Base-by-base conservation (phyloP, 2,113 vertebrate genomes). In the Tragelaphus scriptus region DNA sequence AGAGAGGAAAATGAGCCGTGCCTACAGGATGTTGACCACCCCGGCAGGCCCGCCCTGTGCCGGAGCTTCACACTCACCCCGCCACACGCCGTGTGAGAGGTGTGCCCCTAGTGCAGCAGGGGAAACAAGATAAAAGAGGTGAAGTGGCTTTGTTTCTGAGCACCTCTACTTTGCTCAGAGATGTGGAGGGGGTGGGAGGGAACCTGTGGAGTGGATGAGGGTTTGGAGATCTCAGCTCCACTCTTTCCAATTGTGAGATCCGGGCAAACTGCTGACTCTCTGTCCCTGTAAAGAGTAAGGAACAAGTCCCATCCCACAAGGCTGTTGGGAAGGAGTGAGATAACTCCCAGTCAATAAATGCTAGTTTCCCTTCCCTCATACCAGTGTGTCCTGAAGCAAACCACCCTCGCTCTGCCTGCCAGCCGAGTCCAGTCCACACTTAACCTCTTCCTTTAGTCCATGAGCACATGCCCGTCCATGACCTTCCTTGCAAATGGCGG, bases 181-280 rank as follows among this genome's bases (percentile, higher is more conserved):
- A 13, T 17, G 13, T 11, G 36, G 71, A 40, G 51, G 14, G 23
- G 44, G 3, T 19, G 36, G 4, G 6, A 28, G 6, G 30, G 16
- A 12, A 14, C 0, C 5, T 4, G 5, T 17, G 14, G 17, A 36
- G 58, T 4, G 1, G 16, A 15, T 40, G 13, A 36, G 84, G 21
- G 21, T 40, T 91, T 87, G 40, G 23, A 86, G 49, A 19, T 36
- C 84, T 59, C n/a, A 59, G 28, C 58, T 80, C 59, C 47, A 4
- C 13, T 88, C 75, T 86, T 86, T 82, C 49, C 61, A 30, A 36
- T 71, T 91, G 65, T 82, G 89, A 96, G 88, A 97, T 93, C 51
- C 56, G 32, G 53, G 36, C 55, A 86, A 40, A 85, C 47, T 49
- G 44, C 85, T 90, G 63, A n/a, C 61, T 56, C 47, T 26, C 21